Conservation (phyloP, 2,888 invertebrate genomes). For the Tinea trinotella region DNA sequence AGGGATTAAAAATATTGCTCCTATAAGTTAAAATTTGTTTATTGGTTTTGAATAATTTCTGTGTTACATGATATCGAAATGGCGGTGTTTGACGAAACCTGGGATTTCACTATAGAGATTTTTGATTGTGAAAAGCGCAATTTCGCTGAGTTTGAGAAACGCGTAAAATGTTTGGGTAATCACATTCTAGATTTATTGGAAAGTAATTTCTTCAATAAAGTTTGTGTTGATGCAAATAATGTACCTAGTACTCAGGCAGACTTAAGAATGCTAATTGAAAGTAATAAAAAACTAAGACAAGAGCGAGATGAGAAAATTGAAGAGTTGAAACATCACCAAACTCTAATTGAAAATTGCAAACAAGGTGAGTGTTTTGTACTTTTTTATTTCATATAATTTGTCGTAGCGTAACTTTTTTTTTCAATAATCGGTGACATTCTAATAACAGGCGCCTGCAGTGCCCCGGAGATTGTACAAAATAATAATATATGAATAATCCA, state of each 20-base stretch:
- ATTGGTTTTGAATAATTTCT: not conserved
- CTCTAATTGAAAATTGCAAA: constrained; percentile 45
- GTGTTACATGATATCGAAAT: not conserved
- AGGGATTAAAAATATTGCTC: too few relatives aligned
- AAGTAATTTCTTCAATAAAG: constrained; percentile 23
- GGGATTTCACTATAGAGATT: not conserved
- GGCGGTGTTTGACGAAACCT: constrained; percentile 2
- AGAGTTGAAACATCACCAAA: constrained; percentile 37
- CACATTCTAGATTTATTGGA: constrained; percentile 2
- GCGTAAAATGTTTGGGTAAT: not conserved
- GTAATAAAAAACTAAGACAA: constrained; percentile 41
- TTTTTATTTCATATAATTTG: too few relatives aligned
- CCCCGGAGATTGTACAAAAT: too few relatives aligned
- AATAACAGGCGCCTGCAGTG: too few relatives aligned
- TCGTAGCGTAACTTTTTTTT: too few relatives aligned
- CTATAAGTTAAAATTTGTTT: too few relatives aligned
- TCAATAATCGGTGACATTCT: too few relatives aligned
- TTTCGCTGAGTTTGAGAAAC: not conserved
- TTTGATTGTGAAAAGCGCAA: not conserved
- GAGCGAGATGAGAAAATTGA: constrained; percentile 43
- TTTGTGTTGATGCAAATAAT: constrained; percentile 27
- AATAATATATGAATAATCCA: too few relatives aligned
- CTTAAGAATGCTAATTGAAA: constrained; percentile 37
- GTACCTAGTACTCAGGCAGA: constrained; percentile 40
- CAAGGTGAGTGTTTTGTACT: constrained; percentile 38